These are phyloP conservation scores for Ellobium chinense DNA, from an alignment of 2,888 invertebrate species.

Conservation along the genomic window DNA sequence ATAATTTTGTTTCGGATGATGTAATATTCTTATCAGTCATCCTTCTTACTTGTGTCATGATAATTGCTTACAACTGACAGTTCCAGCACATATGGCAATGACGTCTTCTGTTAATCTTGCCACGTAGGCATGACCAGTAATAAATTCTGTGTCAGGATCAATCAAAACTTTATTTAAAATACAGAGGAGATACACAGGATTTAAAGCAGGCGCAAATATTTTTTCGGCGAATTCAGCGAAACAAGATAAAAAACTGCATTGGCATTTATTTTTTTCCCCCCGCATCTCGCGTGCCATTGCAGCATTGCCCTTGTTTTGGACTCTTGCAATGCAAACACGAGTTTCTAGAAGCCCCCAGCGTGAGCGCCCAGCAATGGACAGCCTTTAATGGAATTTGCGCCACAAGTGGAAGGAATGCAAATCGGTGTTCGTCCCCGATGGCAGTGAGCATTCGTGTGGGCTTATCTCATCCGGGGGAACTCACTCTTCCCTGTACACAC, in stretches of 20 bases:
- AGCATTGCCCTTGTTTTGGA: background rate
- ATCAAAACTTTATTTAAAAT: background rate
- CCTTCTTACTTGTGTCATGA: background rate
- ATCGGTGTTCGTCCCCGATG: background rate
- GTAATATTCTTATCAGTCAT: no score
- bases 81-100: background rate
- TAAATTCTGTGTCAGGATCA: background rate
- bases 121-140: background rate
- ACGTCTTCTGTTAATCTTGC: background rate
- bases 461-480: background rate
- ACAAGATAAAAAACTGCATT: slow-evolving; percentile 3
- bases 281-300: background rate
- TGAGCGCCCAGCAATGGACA: background rate
- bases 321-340: background rate
- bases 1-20: no score
- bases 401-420: slow-evolving; percentile 27
- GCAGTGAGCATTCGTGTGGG: slow-evolving; percentile 15
- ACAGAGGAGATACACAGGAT: background rate
- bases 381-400: slow-evolving; percentile 7
- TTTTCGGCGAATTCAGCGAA: slow-evolving; percentile 14
- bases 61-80: background rate
- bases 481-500: background rate
- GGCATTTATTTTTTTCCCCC: background rate
- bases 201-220: slow-evolving; percentile 19
- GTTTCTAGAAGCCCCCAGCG: background rate